phyloP scores from a whole-genome alignment of 2,113 vertebrate species.

The Grantiella picta region DNA sequence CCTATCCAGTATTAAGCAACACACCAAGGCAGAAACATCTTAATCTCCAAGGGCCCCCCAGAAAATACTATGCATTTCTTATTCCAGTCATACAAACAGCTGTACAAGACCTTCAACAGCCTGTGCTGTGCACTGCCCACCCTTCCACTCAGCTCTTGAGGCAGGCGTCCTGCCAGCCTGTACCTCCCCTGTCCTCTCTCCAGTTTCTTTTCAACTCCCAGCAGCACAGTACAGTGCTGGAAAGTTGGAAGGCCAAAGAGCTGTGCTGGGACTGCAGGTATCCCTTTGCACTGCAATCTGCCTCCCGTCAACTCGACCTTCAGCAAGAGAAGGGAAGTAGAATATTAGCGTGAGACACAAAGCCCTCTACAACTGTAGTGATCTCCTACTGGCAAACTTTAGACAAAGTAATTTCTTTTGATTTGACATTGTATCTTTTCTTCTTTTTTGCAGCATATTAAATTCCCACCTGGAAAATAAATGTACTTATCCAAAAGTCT shows the following conservation, averaged over 20 bases:
- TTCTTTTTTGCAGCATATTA: neutral
- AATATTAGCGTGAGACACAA: neutral
- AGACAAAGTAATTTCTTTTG: neutral
- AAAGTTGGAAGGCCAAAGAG: neutral
- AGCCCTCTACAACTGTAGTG: neutral
- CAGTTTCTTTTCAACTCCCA: neutral
- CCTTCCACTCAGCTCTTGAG: neutral
- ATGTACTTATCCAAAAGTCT: neutral
- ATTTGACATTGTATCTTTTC: neutral
- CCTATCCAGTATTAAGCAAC: neutral
- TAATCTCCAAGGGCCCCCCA: neutral
- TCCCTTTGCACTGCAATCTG: neutral
- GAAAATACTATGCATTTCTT: neutral
- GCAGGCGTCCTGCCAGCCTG: fast-evolving
- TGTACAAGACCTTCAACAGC: neutral
- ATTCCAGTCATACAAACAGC: neutral
- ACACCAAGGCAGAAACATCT: neutral
- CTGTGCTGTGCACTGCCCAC: neutral
- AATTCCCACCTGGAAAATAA: neutral
- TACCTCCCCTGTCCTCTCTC: neutral
- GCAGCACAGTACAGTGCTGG: neutral
- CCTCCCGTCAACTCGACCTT: neutral
- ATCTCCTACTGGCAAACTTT: neutral
- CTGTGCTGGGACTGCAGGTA: neutral
- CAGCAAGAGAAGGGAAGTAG: neutral